Base-by-base conservation (phyloP, 2,888 invertebrate species). In the Physocephala rufipes region DNA sequence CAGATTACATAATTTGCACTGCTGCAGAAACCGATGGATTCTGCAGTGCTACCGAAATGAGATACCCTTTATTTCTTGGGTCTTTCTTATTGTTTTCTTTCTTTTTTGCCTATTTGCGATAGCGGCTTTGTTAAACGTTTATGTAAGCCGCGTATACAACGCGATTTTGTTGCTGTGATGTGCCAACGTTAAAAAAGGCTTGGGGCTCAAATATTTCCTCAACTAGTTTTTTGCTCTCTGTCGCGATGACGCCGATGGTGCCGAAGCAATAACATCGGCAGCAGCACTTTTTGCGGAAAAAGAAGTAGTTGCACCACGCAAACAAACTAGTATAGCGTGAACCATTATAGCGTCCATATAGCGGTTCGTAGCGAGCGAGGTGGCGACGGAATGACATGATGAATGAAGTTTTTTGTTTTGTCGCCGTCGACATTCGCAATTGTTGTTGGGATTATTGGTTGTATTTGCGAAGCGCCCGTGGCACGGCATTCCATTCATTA, bases 381-480 rank as follows among this genome's bases (percentile, higher is more conserved):
- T 24, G 15, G 28, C 45, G 19, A 30, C 43, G 24, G 26, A 30
- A n/a, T 45, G 51, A n/a, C 47, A 15, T 68, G 62, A 62, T 68
- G 68, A 68, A 68, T 61, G 68, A 62, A 30, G 49, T 62, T 47
- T 53, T 61, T 47, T 47, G 36, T 36, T 36, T 36, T 36, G 4
- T 4, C 36, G 36, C 5, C 36, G 9, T 36, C 9, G 36, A n/a
- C n/a, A n/a, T n/a, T n/a, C n/a, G n/a, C n/a, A n/a, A n/a, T n/a
- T n/a, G n/a, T n/a, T n/a, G n/a, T n/a, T n/a, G n/a, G n/a, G n/a
- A n/a, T n/a, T n/a, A n/a, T n/a, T 19, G n/a, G 16, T 62, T 28
- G 62, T 62, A 62, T 51, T 62, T 62, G 51, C 61, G 21, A 36
- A 58, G 45, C 67, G 47, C 67, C 67, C 67, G 45, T 45, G 58